These are phyloP conservation scores for Mungos mungo DNA, from an alignment of 2,113 vertebrate species.

Conservation along the genomic window DNA sequence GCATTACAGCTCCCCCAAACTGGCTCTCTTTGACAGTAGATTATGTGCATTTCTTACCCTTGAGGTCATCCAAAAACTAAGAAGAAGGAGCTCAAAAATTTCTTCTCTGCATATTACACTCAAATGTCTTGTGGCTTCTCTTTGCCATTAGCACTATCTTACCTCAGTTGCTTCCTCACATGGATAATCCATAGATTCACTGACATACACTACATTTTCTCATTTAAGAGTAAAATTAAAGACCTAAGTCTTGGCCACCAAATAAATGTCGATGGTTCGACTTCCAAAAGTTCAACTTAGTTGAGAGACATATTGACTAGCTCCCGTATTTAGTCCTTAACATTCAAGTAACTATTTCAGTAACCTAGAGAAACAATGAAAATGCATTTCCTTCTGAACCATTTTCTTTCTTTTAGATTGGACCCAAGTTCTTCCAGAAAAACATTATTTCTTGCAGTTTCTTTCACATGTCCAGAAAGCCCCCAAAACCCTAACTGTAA, in stretches of 20 bases:
- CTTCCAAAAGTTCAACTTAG: conserved; percentile 11
- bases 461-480: neutral
- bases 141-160: accelerated
- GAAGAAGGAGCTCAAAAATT: neutral
- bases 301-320: conserved; percentile 14
- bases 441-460: neutral
- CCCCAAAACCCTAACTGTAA: neutral
- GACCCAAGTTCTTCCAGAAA: conserved; percentile 4
- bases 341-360: neutral
- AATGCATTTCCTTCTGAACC: neutral
- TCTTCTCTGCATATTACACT: neutral
- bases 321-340: neutral
- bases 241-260: neutral
- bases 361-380: neutral
- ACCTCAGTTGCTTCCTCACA: conserved; percentile 19
- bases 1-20: neutral
- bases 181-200: neutral
- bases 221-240: conserved; percentile 58
- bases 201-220: neutral
- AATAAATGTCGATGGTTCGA: conserved; percentile 1
- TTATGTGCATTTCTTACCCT: conserved; percentile 45
- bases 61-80: neutral
- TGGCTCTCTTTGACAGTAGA: accelerated
- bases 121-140: neutral
- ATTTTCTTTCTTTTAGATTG: neutral